phyloP scores from a whole-genome alignment of 2,888 invertebrate genomes.

The Drosophila tripunctata region DNA sequence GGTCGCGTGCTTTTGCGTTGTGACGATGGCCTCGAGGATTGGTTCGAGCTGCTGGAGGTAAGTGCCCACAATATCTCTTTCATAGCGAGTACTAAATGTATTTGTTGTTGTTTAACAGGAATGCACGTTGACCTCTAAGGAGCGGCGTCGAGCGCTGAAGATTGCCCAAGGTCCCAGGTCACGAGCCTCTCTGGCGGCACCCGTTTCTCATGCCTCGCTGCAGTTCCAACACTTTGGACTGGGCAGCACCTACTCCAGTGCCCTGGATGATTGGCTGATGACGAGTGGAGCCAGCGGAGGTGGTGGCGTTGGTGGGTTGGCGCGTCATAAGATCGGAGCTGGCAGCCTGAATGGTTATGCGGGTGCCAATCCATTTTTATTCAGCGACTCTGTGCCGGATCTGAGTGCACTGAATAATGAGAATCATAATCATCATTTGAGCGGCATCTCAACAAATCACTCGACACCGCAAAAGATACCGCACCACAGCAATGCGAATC shows the following conservation, averaged over 20 bases:
- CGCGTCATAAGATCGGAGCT: conserved; percentile 84
- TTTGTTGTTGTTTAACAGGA: conserved; percentile 83
- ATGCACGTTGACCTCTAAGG: conserved; percentile 87
- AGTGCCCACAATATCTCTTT: conserved; percentile 38
- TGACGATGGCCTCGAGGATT: conserved; percentile 87
- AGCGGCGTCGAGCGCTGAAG: conserved; percentile 86
- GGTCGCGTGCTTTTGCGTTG: conserved; percentile 84
- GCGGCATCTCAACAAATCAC: conserved; percentile 83
- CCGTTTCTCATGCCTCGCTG: conserved; percentile 83
- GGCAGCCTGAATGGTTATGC: conserved; percentile 82
- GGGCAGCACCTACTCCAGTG: conserved; percentile 85
- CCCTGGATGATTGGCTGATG: conserved; percentile 86
- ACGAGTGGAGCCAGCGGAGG: conserved; percentile 82
- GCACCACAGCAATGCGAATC: conserved; percentile 80
- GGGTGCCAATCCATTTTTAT: conserved; percentile 83
- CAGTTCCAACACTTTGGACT: conserved; percentile 83
- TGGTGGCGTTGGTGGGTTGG: conserved; percentile 84
- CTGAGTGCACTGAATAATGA: conserved; percentile 83
- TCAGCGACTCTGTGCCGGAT: conserved; percentile 84
- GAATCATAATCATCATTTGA: conserved; percentile 81
- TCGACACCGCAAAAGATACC: conserved; percentile 84
- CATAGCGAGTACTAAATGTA: background rate
- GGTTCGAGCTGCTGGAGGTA: conserved; percentile 87
- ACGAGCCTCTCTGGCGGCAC: conserved; percentile 84
- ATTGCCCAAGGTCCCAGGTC: conserved; percentile 84